Evolutionary conservation across 2,113 vertebrate genomes (phyloP).

Genomic region (Oreochromis aureus): DNA sequence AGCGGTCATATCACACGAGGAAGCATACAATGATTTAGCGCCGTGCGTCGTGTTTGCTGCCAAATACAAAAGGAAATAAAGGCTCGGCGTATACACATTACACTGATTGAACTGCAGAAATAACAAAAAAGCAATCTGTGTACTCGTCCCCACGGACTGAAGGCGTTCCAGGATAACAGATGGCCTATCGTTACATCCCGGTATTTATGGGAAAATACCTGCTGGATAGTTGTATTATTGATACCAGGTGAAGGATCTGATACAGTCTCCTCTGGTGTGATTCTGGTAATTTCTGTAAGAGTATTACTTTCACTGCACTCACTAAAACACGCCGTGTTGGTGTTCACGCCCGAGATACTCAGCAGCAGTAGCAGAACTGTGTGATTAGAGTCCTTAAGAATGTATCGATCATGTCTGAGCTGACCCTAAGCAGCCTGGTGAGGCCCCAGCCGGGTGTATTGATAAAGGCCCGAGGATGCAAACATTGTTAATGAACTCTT

Average conservation of each 20-base stretch:
- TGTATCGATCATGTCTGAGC: neutral
- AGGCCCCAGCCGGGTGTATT: neutral
- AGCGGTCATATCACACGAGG: neutral
- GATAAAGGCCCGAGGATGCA: neutral
- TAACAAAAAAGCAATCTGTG: neutral
- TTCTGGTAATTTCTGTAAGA: neutral
- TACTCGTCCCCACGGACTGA: neutral
- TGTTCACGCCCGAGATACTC: neutral
- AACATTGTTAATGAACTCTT: neutral
- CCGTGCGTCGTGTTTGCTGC: accelerated
- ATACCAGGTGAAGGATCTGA: neutral
- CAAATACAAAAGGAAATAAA: accelerated
- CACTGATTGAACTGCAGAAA: neutral
- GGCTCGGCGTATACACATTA: neutral
- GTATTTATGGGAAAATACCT: neutral
- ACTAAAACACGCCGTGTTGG: neutral
- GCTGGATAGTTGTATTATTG: neutral
- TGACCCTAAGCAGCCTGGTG: neutral
- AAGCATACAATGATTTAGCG: neutral
- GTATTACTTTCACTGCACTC: neutral
- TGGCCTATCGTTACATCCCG: neutral
- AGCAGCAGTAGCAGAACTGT: neutral
- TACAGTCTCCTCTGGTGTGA: neutral
- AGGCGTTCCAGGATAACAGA: neutral
- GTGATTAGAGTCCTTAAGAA: neutral